Evolutionary conservation across 2,113 vertebrate species (phyloP), one percentile per base, ranked within the genome.

Genomic region (Phocoena phocoena): DNA sequence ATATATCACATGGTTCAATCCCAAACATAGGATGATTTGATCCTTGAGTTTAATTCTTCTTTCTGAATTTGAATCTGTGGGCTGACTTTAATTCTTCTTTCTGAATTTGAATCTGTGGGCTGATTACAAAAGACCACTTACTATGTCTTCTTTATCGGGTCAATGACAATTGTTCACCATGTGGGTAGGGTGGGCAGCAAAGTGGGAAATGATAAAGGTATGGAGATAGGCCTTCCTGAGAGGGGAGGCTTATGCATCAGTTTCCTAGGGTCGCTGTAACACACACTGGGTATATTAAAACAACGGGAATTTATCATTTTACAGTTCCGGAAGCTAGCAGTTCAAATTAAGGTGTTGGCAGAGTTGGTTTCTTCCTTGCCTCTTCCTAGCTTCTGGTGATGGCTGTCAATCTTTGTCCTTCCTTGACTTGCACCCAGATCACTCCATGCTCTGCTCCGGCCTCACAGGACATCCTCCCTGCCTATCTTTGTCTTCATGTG

Each of bases 321-420:
- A 21, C 14, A 65, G 21, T 41, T 81, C 77, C 63, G 11, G 41
- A 89, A n/a, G 14, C 68, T 79, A 1, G 6, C 31, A 25, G 14
- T 26, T 38, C 13, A 33, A 25, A 31, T 62, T 3, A 33, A 80
- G 26, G 25, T 44, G 8, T 70, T n/a, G 21, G 15, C 8, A 15
- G 50, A 6, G 10, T 2, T 31, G n/a, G 8, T 3, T 85, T 44
- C 18, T 62, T 79, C 15, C 36, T 62, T 23, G 1, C 25, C 23
- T 44, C 53, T 92, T 82, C 28, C 38, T 14, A 47, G 50, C 1
- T 10, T 79, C 62, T 38, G 9, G 9, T 18, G 41, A 14, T 4
- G 18, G n/a, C 6, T 6, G 5, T 44, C 31, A 1, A 1, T 36
- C 33, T 12, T 14, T 8, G 4, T 4, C 0, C 0, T 8, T 14